Evolutionary conservation across 2,797 vertebrate species (phyloP), one percentile per base, ranked within the genome.

Genomic region (Tarsius wallacei): DNA sequence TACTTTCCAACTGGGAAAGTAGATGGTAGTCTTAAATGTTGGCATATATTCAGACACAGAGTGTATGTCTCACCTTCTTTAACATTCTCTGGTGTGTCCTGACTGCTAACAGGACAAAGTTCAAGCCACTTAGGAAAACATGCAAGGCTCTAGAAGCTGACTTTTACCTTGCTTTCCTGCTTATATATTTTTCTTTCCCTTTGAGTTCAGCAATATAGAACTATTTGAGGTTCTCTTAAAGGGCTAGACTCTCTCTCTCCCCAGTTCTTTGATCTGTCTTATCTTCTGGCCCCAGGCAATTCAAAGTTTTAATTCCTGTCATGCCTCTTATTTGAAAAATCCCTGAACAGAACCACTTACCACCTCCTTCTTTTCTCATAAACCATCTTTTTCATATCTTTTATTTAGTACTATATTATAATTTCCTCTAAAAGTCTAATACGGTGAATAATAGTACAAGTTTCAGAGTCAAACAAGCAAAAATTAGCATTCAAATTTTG

Each of bases 311-410:
- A 28, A 63, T 87, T 86, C 15, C 51, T 88, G 42, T 77, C 90
- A 64, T 87, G n/a, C 1, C 7, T 93, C 49, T 13, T 70, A 24
- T 84, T 91, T 95, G 85, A 96, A 96, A 97, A 94, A 94, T 96
- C 90, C 95, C 90, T 33, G 55, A 86, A 74, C 53, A 64, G 87
- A 88, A 92, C 21, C 4, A 94, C 19, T 71, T 73, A 82, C n/a
- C 36, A 63, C 31, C 36, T 68, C 7, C 2, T 63, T 61, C 61
- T 93, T 77, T 53, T 64, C 61, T 78, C 73, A 28, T 1, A 93
- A 96, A 89, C 1, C 19, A 55, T n/a, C 14, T 55, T 95, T 78
- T 83, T 22, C 21, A 57, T 85, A 78, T 74, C 24, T 94, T 77
- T 83, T 85, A 82, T 5, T 21, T 36, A 63, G 17, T 36, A 68